phyloP scores from a whole-genome alignment of 2,113 vertebrate genomes.

The Cavia aperea region DNA sequence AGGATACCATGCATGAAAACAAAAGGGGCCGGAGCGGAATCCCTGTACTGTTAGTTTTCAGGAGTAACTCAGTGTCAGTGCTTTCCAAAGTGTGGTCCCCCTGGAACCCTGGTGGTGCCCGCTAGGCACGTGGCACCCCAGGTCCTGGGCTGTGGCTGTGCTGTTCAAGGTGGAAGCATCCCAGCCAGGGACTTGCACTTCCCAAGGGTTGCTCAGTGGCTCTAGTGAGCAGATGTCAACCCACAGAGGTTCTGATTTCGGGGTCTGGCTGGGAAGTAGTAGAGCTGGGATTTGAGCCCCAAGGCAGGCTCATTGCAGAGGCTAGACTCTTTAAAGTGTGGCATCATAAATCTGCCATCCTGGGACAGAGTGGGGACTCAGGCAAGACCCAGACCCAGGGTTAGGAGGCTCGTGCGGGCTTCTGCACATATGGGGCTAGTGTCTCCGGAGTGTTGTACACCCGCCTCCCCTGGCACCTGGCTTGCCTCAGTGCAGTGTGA shows the following conservation, averaged over 20 bases:
- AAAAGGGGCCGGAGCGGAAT: neutral
- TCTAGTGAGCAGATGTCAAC: neutral
- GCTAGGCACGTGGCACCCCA: neutral
- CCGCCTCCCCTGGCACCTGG: neutral
- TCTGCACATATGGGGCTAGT: neutral
- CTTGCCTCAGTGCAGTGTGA: neutral
- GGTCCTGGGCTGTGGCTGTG: neutral
- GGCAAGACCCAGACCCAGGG: neutral
- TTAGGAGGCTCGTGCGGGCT: neutral
- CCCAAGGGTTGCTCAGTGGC: neutral
- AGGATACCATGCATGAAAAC: neutral
- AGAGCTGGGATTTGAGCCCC: constrained; percentile 1
- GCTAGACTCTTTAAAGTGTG: neutral
- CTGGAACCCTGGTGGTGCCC: neutral
- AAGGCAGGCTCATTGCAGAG: neutral
- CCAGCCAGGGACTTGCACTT: neutral
- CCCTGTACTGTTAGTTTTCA: neutral
- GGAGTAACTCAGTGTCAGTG: neutral
- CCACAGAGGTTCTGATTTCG: neutral
- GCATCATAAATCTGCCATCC: neutral
- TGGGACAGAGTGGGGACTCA: neutral
- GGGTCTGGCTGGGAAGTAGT: neutral
- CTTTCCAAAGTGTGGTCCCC: neutral
- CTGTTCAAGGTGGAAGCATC: neutral
- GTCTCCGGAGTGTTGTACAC: neutral